These are phyloP conservation scores for Vesta saturnalis DNA, from an alignment of 2,888 invertebrate species.

Conservation along the genomic window DNA sequence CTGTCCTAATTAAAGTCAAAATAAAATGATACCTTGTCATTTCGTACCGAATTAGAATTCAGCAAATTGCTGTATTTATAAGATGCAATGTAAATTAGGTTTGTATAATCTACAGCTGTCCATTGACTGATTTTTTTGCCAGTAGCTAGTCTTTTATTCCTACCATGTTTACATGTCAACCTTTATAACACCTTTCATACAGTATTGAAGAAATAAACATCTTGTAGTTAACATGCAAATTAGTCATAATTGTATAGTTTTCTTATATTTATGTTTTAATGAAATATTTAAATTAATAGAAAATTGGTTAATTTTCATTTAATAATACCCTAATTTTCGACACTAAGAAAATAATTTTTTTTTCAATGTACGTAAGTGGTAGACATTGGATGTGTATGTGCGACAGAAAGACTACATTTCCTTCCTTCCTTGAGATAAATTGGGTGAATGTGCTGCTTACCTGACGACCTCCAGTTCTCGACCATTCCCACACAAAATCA, in stretches of 20 bases:
- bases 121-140: slow-evolving; percentile 34
- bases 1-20: slow-evolving; percentile 47
- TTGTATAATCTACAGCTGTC: slow-evolving; percentile 54
- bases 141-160: slow-evolving; percentile 8
- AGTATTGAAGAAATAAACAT: background rate
- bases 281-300: background rate
- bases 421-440: too few relatives aligned
- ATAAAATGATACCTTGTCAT: slow-evolving; percentile 46
- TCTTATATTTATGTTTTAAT: background rate
- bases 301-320: background rate
- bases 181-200: background rate
- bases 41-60: slow-evolving; percentile 49
- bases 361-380: too few relatives aligned
- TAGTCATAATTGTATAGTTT: background rate
- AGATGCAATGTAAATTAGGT: slow-evolving; percentile 51
- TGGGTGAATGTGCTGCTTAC: too few relatives aligned
- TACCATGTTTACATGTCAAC: background rate
- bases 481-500: too few relatives aligned
- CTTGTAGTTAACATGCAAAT: background rate
- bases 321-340: too few relatives aligned
- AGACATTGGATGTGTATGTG: too few relatives aligned
- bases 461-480: too few relatives aligned
- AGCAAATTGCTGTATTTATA: slow-evolving; percentile 51
- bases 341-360: too few relatives aligned
- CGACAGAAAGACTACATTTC: too few relatives aligned